These are phyloP conservation scores for Heliconius hewitsoni DNA, from an alignment of 1,140 invertebrate species.

Conservation along the genomic window DNA sequence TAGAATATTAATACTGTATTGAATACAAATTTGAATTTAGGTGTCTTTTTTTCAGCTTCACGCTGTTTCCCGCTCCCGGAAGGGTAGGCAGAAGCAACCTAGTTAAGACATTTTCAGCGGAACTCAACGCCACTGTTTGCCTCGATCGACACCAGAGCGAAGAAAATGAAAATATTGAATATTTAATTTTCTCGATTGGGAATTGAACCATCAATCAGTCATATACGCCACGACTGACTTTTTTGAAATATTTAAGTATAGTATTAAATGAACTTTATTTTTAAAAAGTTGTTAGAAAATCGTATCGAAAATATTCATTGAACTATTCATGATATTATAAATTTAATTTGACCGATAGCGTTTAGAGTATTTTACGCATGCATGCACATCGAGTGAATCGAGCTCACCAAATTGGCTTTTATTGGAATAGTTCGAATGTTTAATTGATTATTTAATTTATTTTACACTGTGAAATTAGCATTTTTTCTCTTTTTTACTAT, in stretches of 20 bases:
- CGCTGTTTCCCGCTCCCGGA: too few species aligned
- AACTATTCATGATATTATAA: constrained; percentile 9
- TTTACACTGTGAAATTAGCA: not conserved
- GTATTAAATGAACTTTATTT: too few species aligned
- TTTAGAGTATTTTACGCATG: constrained; percentile 18
- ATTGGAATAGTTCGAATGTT: constrained; percentile 31
- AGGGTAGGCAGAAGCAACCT: too few species aligned
- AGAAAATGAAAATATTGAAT: too few species aligned
- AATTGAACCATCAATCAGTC: too few species aligned
- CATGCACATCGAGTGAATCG: constrained; percentile 11
- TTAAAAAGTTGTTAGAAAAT: not conserved
- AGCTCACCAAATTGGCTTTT: constrained; percentile 15
- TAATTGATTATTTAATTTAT: constrained; percentile 26
- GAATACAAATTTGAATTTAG: not conserved
- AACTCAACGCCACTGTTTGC: too few species aligned
- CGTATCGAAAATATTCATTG: not conserved
- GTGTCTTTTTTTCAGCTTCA: too few species aligned
- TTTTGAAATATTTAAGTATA: too few species aligned
- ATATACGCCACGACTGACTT: too few species aligned
- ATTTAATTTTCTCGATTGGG: too few species aligned
- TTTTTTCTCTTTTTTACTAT: not conserved
- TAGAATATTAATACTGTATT: not conserved
- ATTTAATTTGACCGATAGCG: constrained; percentile 19
- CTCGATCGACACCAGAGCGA: too few species aligned
- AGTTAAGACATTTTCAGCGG: too few species aligned